Evolutionary conservation across 2,888 invertebrate genomes (phyloP), one percentile per base, ranked within the genome.

Genomic region (Chromoteleia sp.): DNA sequence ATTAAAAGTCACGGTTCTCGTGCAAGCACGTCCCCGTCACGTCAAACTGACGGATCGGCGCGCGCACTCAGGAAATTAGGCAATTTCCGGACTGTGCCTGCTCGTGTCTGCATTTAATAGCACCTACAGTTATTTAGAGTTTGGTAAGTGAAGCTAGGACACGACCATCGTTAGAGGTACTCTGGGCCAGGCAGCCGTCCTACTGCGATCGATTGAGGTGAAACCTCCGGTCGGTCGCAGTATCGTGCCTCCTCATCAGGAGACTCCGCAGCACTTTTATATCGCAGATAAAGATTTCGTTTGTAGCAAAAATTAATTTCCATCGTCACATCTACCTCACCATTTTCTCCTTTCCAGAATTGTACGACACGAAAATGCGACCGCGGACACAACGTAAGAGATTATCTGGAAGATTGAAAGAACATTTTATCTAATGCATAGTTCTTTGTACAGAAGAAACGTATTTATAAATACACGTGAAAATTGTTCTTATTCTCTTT

Each of bases 1-100:
- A 91, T 91, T 91, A 90, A 90, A 91, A 91, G 89, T 91, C 90
- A 90, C 87, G 88, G 87, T 86, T 88, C 87, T 88, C 89, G 89
- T 89, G 90, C 88, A 86, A 87, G 88, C 86, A 88, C 89, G 90
- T 91, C 90, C 85, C 89, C 88, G 90, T 89, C 91, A 90, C 87
- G 90, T 91, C 90, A 91, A 86, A 88, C 89, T 92, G 91, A 91
- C 91, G 91, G 91, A 91, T 91, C 90, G 91, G 91, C 90, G 90
- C 87, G 91, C 89, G 90, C 91, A 90, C 89, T 91, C 91, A 92
- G 91, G 91, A 92, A 92, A 92, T 92, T 92, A 91, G 91, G 91
- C 91, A 92, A 92, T 92, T 91, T 92, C 91, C 91, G 89, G 90
- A 82, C 87, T 81, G 89, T 89, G 88, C 90, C 89, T 88, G 87